These are phyloP conservation scores for Apistogramma diplotaenia DNA, from an alignment of 2,113 vertebrate species.

Conservation along the genomic window DNA sequence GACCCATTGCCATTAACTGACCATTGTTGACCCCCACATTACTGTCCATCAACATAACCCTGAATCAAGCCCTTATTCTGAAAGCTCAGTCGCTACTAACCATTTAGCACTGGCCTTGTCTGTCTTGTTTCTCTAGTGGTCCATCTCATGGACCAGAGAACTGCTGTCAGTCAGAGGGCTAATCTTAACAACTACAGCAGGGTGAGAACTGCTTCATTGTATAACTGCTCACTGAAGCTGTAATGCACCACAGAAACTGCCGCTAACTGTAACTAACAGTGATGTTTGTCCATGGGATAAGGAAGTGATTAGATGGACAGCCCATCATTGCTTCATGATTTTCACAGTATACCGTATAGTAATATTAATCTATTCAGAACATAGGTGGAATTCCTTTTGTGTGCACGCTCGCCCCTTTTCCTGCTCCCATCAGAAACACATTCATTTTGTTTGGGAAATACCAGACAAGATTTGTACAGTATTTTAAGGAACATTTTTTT, in stretches of 20 bases:
- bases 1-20: background rate
- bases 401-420: background rate
- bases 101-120: background rate
- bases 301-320: background rate
- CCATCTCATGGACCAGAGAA: too few species aligned
- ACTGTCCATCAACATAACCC: background rate
- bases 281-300: background rate
- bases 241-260: background rate
- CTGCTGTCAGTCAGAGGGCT: background rate
- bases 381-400: background rate
- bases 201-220: background rate
- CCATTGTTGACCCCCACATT: background rate
- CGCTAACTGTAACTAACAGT: too few species aligned
- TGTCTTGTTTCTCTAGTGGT: accelerated
- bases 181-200: background rate
- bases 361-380: background rate
- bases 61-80: background rate
- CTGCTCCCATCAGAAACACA: background rate
- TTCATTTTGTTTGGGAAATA: background rate
- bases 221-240: background rate
- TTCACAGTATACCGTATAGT: too few species aligned
- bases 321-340: too few species aligned
- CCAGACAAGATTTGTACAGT: too few species aligned
- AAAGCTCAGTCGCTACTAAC: background rate
- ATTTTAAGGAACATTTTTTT: too few species aligned